phyloP scores from a whole-genome alignment of 1,140 invertebrate genomes.

The Cotesia chilonis region DNA sequence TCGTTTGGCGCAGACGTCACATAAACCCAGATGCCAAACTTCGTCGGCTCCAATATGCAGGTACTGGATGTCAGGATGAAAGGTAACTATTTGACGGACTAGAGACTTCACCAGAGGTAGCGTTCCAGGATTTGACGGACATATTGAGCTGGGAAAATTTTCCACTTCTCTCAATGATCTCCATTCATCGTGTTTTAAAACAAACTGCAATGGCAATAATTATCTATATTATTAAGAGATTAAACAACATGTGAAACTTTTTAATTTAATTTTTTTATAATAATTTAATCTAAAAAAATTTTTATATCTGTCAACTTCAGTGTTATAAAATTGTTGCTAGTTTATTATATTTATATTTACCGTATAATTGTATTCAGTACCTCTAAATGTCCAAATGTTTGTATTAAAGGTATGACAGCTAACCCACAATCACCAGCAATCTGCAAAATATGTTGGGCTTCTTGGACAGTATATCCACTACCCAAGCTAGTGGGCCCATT shows the following conservation, averaged over 20 bases:
- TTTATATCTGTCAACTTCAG: not conserved
- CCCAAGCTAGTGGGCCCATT: slow-evolving; percentile 64
- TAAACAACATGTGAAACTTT: slow-evolving; percentile 17
- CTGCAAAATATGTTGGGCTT: slow-evolving; percentile 70
- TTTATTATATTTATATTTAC: slow-evolving; percentile 8
- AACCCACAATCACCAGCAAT: slow-evolving; percentile 73
- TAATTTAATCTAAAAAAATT: not conserved
- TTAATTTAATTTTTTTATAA: not conserved
- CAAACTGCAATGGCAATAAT: slow-evolving; percentile 68
- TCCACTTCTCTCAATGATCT: slow-evolving; percentile 79
- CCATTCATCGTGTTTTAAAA: slow-evolving; percentile 83
- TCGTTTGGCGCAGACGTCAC: slow-evolving; percentile 73
- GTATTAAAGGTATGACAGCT: slow-evolving; percentile 89
- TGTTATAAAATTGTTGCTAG: not conserved
- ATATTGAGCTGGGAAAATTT: slow-evolving; percentile 82
- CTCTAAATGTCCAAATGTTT: slow-evolving; percentile 96
- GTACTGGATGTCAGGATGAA: slow-evolving; percentile 73
- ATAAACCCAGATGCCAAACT: slow-evolving; percentile 85
- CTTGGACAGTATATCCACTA: slow-evolving; percentile 73
- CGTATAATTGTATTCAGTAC: slow-evolving; percentile 43
- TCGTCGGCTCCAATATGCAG: slow-evolving; percentile 86
- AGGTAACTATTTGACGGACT: slow-evolving; percentile 68
- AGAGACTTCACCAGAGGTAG: slow-evolving; percentile 70
- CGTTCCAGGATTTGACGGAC: slow-evolving; percentile 75
- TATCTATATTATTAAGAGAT: not conserved